Percentiles rank a stretch among this genome's conserved stretches.
These are phyloP conservation scores for Rhinogobio ventralis DNA, from an alignment of 2,797 vertebrate genomes.

Conservation along the genomic window DNA sequence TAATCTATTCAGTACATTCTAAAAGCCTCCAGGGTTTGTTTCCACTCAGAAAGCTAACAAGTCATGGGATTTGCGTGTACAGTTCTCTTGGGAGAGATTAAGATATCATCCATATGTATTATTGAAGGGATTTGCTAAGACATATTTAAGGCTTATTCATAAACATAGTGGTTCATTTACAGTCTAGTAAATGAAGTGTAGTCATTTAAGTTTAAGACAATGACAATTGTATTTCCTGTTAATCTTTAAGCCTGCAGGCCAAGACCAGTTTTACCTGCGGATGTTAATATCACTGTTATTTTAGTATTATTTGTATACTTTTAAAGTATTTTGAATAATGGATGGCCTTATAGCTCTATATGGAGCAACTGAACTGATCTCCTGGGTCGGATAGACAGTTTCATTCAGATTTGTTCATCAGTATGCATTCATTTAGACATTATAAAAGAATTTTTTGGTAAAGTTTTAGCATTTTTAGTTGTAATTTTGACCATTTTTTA, in stretches of 20 bases:
- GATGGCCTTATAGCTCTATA: no score
- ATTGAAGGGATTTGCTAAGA: slow-evolving; percentile 37
- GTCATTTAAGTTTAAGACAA: background rate
- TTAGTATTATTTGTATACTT: background rate
- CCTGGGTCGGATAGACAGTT: no score
- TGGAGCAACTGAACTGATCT: no score
- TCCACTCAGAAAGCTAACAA: background rate
- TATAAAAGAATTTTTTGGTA: no score
- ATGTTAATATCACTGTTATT: background rate
- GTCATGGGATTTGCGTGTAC: background rate
- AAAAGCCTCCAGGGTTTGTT: slow-evolving; percentile 10
- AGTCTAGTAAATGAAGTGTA: background rate
- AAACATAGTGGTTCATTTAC: slow-evolving; percentile 12
- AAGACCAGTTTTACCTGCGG: background rate
- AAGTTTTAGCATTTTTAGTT: no score
- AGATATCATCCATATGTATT: slow-evolving; percentile 45
- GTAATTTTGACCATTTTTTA: background rate
- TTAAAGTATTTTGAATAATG: background rate
- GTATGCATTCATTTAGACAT: no score
- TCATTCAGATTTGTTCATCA: no score
- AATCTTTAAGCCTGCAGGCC: background rate
- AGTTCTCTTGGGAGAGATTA: slow-evolving; percentile 19
- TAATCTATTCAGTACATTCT: background rate
- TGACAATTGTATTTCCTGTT: background rate
- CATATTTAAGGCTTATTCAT: slow-evolving; percentile 30